Evolutionary conservation across 2,797 vertebrate species (phyloP).

Genomic region (Kryptolebias ocellatus): DNA sequence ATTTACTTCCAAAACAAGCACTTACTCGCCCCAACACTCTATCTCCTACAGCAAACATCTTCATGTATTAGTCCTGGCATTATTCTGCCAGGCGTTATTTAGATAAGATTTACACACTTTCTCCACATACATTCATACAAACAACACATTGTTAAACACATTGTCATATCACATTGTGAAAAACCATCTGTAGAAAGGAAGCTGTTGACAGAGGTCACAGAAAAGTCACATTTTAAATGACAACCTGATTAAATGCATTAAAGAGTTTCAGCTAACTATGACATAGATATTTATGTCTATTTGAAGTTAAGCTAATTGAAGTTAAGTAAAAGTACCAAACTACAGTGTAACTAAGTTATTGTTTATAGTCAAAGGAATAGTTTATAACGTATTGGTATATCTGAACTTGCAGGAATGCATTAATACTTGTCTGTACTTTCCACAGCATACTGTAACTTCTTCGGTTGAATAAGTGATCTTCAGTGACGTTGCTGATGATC

Average conservation of each 20-base stretch:
- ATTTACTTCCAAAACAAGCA: background rate
- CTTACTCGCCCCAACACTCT: conserved; percentile 5
- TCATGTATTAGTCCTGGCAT: conserved; percentile 7
- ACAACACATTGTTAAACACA: background rate
- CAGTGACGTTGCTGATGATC: conserved; percentile 39
- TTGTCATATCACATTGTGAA: background rate
- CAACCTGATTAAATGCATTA: background rate
- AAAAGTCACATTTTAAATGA: background rate
- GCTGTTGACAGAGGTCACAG: background rate
- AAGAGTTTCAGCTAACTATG: background rate
- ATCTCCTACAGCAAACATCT: conserved; percentile 1
- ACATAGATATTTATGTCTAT: background rate
- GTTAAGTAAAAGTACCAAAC: background rate
- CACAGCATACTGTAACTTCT: conserved; percentile 28
- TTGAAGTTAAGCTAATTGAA: background rate
- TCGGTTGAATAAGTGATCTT: conserved; percentile 52
- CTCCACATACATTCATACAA: background rate
- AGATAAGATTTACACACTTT: background rate
- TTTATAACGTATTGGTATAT: conserved; percentile 3
- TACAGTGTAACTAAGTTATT: background rate
- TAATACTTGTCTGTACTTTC: conserved; percentile 26
- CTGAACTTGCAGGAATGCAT: conserved; percentile 16
- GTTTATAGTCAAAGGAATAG: background rate
- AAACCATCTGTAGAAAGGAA: background rate
- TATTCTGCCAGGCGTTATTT: background rate